Percentiles rank a stretch among this genome's conserved stretches.
phyloP scores from a whole-genome alignment of 2,113 vertebrate species.

The Neofelis nebulosa region DNA sequence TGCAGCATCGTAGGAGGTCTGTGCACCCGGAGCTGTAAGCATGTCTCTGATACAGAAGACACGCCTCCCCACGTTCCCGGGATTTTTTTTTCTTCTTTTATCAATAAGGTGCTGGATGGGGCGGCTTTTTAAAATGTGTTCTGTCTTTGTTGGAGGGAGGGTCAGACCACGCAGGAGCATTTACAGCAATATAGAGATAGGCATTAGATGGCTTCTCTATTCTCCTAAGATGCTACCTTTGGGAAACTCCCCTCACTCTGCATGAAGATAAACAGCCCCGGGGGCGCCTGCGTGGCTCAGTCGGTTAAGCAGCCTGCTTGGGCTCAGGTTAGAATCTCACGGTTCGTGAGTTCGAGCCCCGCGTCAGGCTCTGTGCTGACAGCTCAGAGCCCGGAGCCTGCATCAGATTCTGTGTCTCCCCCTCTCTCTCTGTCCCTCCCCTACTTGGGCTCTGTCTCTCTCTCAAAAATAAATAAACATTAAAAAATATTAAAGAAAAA shows the following conservation, averaged over 20 bases:
- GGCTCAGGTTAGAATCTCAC: not conserved
- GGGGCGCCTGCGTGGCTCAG: not conserved
- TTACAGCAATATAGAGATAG: not conserved
- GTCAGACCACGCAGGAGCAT: not conserved
- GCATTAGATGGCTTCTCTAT: not conserved
- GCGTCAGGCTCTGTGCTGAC: not conserved
- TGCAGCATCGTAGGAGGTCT: not conserved
- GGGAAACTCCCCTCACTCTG: not conserved
- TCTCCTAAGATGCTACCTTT: slow-evolving; percentile 8
- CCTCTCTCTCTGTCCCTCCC: not conserved
- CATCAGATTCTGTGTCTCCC: not conserved
- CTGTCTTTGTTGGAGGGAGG: not conserved
- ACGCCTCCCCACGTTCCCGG: not conserved
- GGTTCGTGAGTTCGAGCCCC: not conserved
- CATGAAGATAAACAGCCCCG: slow-evolving; percentile 4
- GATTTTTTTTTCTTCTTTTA: not conserved
- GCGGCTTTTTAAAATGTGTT: slow-evolving; percentile 12
- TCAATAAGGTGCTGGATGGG: not conserved
- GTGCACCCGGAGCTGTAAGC: not conserved
- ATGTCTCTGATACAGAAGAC: not conserved
- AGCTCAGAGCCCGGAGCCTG: not conserved
- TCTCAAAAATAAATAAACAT: not conserved
- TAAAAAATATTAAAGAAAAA: not conserved
- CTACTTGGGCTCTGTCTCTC: not conserved
- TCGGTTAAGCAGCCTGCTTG: not conserved